These are phyloP conservation scores for Chiloscyllium plagiosum DNA, from an alignment of 2,113 vertebrate genomes.

Conservation along the genomic window DNA sequence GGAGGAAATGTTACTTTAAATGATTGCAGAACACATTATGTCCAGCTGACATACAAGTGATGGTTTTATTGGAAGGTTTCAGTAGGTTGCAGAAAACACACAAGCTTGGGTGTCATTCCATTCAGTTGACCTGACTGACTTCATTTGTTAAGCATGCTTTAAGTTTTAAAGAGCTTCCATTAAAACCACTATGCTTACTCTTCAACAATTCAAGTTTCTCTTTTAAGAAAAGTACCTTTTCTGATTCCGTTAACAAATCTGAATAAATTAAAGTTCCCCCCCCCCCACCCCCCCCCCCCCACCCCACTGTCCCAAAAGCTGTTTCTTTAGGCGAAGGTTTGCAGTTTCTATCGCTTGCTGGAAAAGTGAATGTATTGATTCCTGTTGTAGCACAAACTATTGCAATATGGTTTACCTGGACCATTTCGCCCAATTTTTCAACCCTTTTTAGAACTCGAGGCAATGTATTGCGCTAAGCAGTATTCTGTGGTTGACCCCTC, in stretches of 20 bases:
- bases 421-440: neutral
- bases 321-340: neutral
- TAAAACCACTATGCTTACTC: neutral
- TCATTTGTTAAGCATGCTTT: neutral
- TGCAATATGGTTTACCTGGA: neutral
- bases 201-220: neutral
- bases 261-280: neutral
- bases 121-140: neutral
- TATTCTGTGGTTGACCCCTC: neutral
- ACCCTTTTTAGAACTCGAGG: too few relatives aligned
- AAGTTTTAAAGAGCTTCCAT: neutral
- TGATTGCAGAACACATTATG: neutral
- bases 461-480: neutral
- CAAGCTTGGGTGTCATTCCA: neutral
- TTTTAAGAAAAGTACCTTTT: constrained; percentile 1
- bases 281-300: neutral
- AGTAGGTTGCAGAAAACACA: neutral
- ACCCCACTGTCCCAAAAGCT: neutral
- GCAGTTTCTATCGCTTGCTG: neutral
- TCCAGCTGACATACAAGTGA: neutral
- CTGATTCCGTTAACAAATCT: neutral
- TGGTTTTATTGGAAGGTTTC: neutral
- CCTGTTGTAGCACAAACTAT: neutral
- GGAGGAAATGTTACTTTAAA: neutral
- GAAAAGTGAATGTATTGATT: neutral